A percentile compares a stretch with the other conserved stretches of the same genome.
These are phyloP conservation scores for Cygnus buccinator DNA, from an alignment of 2,113 vertebrate species.

Conservation along the genomic window DNA sequence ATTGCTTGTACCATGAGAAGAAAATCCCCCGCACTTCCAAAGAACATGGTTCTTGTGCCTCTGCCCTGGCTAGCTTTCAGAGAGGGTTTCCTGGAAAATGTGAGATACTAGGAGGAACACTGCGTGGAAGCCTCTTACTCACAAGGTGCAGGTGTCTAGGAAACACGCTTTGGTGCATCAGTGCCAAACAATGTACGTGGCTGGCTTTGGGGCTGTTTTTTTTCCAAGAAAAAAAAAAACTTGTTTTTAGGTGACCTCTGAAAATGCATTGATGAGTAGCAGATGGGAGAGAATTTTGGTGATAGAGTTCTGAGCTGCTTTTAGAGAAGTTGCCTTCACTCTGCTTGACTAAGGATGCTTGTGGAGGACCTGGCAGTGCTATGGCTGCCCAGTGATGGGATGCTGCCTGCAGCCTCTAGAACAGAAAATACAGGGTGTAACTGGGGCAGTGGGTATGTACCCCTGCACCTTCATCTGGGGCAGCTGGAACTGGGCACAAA, in stretches of 20 bases:
- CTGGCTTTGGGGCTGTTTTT: not conserved
- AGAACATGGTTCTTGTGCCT: not conserved
- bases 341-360: not conserved
- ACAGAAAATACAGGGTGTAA: not conserved
- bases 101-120: not conserved
- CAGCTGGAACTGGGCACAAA: not conserved
- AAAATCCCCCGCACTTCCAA: not conserved
- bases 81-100: not conserved
- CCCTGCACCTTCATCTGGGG: not conserved
- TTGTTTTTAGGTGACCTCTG: not conserved
- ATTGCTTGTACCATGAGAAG: not conserved
- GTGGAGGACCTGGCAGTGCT: not conserved
- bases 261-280: not conserved
- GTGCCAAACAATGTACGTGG: not conserved
- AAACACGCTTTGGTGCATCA: accelerated
- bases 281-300: not conserved
- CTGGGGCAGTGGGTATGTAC: not conserved
- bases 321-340: not conserved
- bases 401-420: not conserved
- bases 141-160: not conserved
- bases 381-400: not conserved
- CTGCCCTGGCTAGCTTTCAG: not conserved
- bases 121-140: not conserved
- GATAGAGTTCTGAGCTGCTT: not conserved
- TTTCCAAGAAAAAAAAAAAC: not conserved